Base-by-base conservation (phyloP, 2,113 vertebrate genomes). In the Crotophaga sulcirostris region DNA sequence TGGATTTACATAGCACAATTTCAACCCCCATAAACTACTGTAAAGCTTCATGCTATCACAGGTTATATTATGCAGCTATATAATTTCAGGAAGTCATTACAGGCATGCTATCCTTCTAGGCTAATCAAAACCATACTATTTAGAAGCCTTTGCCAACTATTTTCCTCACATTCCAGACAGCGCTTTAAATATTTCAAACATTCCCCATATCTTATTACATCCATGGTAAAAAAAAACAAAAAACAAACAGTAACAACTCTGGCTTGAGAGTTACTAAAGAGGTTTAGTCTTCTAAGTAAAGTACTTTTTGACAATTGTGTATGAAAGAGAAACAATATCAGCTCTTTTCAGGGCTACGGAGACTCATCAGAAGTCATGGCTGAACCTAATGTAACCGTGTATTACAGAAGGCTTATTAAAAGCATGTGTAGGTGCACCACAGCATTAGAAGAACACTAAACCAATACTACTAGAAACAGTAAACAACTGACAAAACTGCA, bases 21-120 rank as follows among this genome's bases (percentile, higher is more conserved):
- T 56, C 59, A 49, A 8, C 64, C 7, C 1, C 23, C 7, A 66
- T 31, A 69, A 26, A 49, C 38, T 49, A 67, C 23, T 42, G 19
- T 15, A 58, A 94, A 69, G 36, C 33, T 74, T 86, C 29, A 70
- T 10, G 11, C 34, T 84, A 83, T 59, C 63, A 88, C 20, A 73
- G 29, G 34, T 77, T 90, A 69, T 67, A 86, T 59, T 74, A 74
- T 24, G 21, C 6, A 90, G 18, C 51, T 67, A 24, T 51, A 38
- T n/a, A 58, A 93, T 74, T 94, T 90, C 83, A 83, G 75, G 51
- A 94, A 92, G 78, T 83, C 63, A 68, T 81, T 85, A 24, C 23
- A 78, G 44, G 69, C 67, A 83, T 18, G 56, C 18, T 44, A 60
- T 29, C 44, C 62, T 76, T 62, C 36, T 13, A 85, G 16, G 36